Evolutionary conservation across 2,113 vertebrate genomes (phyloP).

Genomic region (Xiphophorus maculatus): DNA sequence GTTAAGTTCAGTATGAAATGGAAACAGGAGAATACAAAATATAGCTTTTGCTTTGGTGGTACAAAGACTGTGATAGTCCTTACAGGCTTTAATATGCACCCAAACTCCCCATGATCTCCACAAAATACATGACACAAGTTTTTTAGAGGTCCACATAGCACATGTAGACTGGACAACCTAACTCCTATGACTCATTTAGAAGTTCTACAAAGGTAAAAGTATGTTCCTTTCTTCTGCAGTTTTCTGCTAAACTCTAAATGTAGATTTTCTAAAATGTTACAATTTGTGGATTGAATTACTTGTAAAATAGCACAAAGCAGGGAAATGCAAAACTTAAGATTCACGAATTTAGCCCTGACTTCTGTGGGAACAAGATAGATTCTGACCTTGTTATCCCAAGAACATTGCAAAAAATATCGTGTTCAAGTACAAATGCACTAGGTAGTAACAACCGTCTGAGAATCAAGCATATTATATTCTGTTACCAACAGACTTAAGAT

Average conservation of each 20-base stretch:
- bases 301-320: neutral
- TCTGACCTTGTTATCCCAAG: conserved; percentile 3
- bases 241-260: conserved; percentile 2
- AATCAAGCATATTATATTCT: neutral
- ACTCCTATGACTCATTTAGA: too few species aligned
- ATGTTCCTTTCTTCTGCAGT: too few species aligned
- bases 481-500: neutral
- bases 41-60: too few species aligned
- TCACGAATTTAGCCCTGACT: conserved; percentile 66
- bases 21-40: too few species aligned
- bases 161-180: too few species aligned
- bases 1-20: too few species aligned
- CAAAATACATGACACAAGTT: too few species aligned
- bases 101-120: too few species aligned
- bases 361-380: conserved; percentile 43
- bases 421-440: neutral
- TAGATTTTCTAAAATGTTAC: conserved; percentile 16
- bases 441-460: neutral
- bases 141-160: too few species aligned
- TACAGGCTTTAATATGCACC: too few species aligned
- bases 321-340: conserved; percentile 45
- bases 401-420: conserved; percentile 1
- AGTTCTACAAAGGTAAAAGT: too few species aligned
- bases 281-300: conserved; percentile 7
- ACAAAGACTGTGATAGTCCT: too few species aligned